A percentile compares a stretch with the other conserved stretches of the same genome.
phyloP scores from a whole-genome alignment of 1,140 invertebrate genomes.

The Brachionus koreanus region DNA sequence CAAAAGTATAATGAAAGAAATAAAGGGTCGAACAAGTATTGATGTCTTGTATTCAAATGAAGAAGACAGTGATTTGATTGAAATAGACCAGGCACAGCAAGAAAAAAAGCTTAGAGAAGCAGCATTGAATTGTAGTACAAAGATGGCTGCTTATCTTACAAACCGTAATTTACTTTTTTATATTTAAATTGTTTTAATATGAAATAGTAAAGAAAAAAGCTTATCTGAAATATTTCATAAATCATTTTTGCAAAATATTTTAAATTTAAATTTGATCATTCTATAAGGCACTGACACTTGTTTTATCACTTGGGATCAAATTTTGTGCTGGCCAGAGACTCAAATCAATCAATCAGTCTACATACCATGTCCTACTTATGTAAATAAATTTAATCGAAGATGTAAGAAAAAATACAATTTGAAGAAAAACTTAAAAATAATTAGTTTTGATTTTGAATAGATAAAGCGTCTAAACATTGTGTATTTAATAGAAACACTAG shows the following conservation, averaged over 20 bases:
- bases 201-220: not conserved
- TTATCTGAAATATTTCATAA: too few relatives aligned
- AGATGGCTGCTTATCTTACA: not conserved
- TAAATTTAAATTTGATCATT: not conserved
- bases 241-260: too few relatives aligned
- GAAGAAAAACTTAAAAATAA: too few relatives aligned
- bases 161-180: not conserved
- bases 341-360: not conserved
- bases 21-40: not conserved
- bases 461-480: conserved; percentile 32
- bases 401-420: not conserved
- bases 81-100: not conserved
- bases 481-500: not conserved
- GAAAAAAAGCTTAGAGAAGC: conserved; percentile 9
- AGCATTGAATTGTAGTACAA: not conserved
- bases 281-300: conserved; percentile 7
- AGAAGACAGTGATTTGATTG: conserved; percentile 18
- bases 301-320: conserved; percentile 26
- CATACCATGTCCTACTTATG: conserved; percentile 38
- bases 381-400: conserved; percentile 32
- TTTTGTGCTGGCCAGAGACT: conserved; percentile 19
- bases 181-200: not conserved
- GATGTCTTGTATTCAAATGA: conserved; percentile 23
- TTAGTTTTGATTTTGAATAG: not conserved
- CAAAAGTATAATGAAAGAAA: not conserved